Conservation (phyloP, 2,797 vertebrate species). For the Sebastes steindachneri region DNA sequence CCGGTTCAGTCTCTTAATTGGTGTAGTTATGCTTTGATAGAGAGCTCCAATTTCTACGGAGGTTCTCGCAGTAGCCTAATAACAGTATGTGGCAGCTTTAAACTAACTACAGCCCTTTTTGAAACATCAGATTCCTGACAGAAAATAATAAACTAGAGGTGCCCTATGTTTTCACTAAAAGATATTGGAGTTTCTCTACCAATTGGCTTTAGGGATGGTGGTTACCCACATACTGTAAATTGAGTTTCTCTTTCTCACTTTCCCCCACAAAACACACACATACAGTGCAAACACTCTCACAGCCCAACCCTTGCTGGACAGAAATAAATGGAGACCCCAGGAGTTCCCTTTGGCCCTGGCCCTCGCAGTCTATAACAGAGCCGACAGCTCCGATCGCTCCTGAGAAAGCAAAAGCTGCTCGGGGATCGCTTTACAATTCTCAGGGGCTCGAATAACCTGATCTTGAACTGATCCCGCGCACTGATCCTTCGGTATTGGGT, state of each 20-base stretch:
- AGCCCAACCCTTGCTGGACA: conserved; percentile 38
- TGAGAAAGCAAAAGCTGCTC: conserved; percentile 80
- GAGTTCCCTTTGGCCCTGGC: conserved; percentile 70
- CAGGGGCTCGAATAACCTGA: conserved; percentile 83
- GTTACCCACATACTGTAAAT: conserved; percentile 71
- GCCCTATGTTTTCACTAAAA: conserved; percentile 54
- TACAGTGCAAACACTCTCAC: conserved; percentile 55
- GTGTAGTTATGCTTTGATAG: conserved; percentile 70
- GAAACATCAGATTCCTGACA: conserved; percentile 68
- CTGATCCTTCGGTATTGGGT: conserved; percentile 80
- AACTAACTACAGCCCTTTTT: conserved; percentile 65
- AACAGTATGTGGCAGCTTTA: conserved; percentile 67
- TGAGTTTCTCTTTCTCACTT: conserved; percentile 63
- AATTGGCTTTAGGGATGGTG: conserved; percentile 55
- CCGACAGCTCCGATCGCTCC: conserved; percentile 74
- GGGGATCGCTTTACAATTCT: conserved; percentile 83
- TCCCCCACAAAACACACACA: conserved; percentile 51
- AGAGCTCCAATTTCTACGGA: conserved; percentile 59
- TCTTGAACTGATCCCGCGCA: conserved; percentile 78
- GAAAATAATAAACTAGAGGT: conserved; percentile 75
- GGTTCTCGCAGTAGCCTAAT: conserved; percentile 62
- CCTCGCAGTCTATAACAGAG: conserved; percentile 60
- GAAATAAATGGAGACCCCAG: conserved; percentile 72
- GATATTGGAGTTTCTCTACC: conserved; percentile 65
- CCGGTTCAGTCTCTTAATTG: conserved; percentile 65